Evolutionary conservation across 2,797 vertebrate genomes (phyloP), one percentile per base, ranked within the genome.

Genomic region (Amphiprion clarkii): DNA sequence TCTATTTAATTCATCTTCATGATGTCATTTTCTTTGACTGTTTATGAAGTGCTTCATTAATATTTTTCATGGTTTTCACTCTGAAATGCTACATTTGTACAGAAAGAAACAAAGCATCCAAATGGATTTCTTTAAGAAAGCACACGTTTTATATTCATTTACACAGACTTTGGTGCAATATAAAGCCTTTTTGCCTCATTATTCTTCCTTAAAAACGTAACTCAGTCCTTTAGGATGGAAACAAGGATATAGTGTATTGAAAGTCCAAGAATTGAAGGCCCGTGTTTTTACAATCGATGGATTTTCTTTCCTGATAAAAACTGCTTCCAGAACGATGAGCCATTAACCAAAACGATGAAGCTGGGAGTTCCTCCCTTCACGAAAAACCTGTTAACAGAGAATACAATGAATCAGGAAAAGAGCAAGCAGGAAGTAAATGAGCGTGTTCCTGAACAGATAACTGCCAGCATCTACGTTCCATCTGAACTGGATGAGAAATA

Each of bases 311-410:
- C 94, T 19, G 78, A 91, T 84, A 98, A 93, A 86, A 96, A 99
- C 74, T 95, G 94, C 90, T 91, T 92, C 10, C 74, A 92, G 88
- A 97, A 99, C 0, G 90, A 27, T 0, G 97, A 97, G 16, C 7
- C 82, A 21, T 94, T 94, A 1, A 94, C 97, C 85, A 97, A 87
- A 16, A 97, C 75, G 54, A 98, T 88, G 86, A 99, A 96, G 1
- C 94, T 92, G 1, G 98, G 98, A 0, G 95, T 96, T 51, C 97
- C 96, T 0, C 93, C 94, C 89, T 97, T 98, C 17, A 99, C 93
- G 39, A 92, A 95, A 87, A 89, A 98, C 92, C 98, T 99, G 94
- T 42, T 21, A 51, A 83, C 62, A 83, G 14, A 76, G 10, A 27
- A 29, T 25, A 73, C 1, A 52, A 29, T 0, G 5, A 23, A 21